Evolutionary conservation across 2,888 invertebrate genomes (phyloP), one percentile per base, ranked within the genome.

Genomic region (Tetragonisca angustula): DNA sequence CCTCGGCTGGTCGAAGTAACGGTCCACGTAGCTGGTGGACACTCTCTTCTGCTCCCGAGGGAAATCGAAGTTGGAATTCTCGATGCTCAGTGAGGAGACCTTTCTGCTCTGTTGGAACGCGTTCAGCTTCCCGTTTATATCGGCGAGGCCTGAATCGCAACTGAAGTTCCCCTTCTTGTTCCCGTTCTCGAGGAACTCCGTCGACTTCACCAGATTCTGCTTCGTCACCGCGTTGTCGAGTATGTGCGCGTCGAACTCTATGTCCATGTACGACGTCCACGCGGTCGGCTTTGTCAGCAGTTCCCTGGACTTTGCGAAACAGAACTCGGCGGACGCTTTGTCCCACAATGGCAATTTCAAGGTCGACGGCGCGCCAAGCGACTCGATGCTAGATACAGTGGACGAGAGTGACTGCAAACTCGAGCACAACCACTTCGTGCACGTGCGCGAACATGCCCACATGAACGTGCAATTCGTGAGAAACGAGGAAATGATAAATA

Each of bases 251-350:
- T 94, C 93, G 27, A 94, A 91, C 15, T 94, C 94, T 5, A 93
- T 91, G 68, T 94, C 93, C 87, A 93, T 92, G 82, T 94, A 94
- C 0, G 93, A 93, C 0, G 94, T 91, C 94, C 94, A 94, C 6
- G 93, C 93, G 62, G 91, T 93, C 0, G 96, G 96, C 72, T 96
- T 96, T 59, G 96, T 96, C 3, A 97, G 94, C 21, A 97, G 94
- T 92, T 97, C 97, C 9, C 97, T 96, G 0, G 97, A 97, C 91
- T 96, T 96, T 59, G 97, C 96, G 91, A 97, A 97, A 92, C 96
- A 97, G 92, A 97, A 97, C 93, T 97, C 97, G 0, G 97, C 96
- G 19, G 96, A 96, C n/a, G 96, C 96, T 92, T 96, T 96, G 93
- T 97, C 97, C 96, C 97, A 97, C 24, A 97, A 94, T 2, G 97